phyloP scores from a whole-genome alignment of 2,797 vertebrate species.

The Triplophysa yarkandensis region DNA sequence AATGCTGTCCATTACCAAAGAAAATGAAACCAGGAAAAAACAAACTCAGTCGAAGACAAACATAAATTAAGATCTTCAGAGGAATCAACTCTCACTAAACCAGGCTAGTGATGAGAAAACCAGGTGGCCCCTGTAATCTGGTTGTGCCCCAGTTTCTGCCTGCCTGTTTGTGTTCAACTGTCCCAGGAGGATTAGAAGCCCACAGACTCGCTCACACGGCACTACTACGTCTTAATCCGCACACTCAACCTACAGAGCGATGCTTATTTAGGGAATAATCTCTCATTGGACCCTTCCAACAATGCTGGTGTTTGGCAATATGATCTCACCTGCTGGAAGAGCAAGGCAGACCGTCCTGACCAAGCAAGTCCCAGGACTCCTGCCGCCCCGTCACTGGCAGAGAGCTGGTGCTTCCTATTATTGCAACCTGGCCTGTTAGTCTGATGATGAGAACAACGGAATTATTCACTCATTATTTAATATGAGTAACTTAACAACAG shows the following conservation, averaged over 20 bases:
- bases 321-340: conserved; percentile 66
- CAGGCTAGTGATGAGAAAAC: not conserved
- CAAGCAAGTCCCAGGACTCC: conserved; percentile 71
- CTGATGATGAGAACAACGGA: conserved; percentile 55
- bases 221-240: conserved; percentile 4
- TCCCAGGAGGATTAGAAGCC: conserved; percentile 50
- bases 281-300: not conserved
- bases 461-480: not conserved
- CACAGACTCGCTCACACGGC: conserved; percentile 30
- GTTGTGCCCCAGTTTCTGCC: conserved; percentile 41
- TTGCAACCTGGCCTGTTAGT: conserved; percentile 64
- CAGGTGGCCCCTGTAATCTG: conserved; percentile 51
- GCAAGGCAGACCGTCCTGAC: conserved; percentile 56
- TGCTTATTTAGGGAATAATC: conserved; percentile 1
- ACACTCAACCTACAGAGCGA: conserved; percentile 3
- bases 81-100: not conserved
- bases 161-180: not conserved
- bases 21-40: too few species aligned
- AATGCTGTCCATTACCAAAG: not conserved
- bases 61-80: not conserved
- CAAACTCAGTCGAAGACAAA: too few species aligned
- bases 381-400: conserved; percentile 64
- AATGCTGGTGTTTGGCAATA: not conserved
- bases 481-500: too few species aligned
- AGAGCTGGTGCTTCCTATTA: conserved; percentile 70